Evolutionary conservation across 2,113 vertebrate species (phyloP).

Genomic region (Pelmatolapia mariae): DNA sequence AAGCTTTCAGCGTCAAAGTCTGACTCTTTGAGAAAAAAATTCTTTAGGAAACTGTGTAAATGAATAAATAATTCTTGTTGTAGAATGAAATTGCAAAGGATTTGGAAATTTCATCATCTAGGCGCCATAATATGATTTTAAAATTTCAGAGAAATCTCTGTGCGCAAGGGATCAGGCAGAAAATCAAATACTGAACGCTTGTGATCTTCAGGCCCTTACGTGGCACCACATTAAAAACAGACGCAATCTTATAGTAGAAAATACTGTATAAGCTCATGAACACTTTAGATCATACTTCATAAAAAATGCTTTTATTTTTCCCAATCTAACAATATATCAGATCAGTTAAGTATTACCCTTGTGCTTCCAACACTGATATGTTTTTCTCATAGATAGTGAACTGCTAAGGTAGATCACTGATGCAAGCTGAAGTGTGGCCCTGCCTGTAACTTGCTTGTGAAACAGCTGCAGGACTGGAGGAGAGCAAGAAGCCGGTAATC

Average conservation of each 20-base stretch:
- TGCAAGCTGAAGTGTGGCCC: neutral
- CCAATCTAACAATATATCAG: neutral
- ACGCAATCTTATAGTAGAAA: neutral
- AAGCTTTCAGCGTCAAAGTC: neutral
- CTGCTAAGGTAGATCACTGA: neutral
- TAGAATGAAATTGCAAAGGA: fast-evolving
- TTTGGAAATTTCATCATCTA: neutral
- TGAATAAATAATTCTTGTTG: neutral
- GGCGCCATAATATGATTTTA: neutral
- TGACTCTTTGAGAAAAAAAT: neutral
- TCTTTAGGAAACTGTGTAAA: neutral
- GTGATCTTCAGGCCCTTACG: neutral
- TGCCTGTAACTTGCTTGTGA: neutral
- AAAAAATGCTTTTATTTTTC: neutral
- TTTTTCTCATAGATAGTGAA: neutral
- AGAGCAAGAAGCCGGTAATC: conserved; percentile 15
- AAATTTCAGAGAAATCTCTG: neutral
- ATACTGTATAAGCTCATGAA: neutral
- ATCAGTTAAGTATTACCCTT: neutral
- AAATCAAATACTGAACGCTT: neutral
- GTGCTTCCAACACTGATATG: neutral
- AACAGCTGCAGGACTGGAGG: conserved; percentile 18
- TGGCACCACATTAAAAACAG: neutral
- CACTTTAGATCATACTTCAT: neutral
- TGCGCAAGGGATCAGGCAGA: neutral